A percentile compares a stretch with the other conserved stretches of the same genome.
Evolutionary conservation across 2,888 invertebrate genomes (phyloP).

Genomic region (Rhogogaster chlorosoma): DNA sequence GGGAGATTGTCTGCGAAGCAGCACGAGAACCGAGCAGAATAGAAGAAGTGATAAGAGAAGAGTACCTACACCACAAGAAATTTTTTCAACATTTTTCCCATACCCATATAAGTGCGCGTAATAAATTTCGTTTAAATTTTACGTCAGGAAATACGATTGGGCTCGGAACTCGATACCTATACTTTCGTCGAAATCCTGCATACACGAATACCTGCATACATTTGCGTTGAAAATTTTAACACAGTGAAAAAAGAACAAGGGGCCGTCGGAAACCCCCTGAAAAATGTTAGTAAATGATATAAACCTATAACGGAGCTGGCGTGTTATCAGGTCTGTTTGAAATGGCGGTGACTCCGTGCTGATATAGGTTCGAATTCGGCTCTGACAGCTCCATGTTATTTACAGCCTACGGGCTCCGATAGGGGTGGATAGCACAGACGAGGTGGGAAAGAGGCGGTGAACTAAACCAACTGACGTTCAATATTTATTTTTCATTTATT

Average conservation of each 20-base stretch:
- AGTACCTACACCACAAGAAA: not conserved
- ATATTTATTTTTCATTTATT: slow-evolving; percentile 54
- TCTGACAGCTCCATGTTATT: slow-evolving; percentile 53
- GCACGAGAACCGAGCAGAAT: not conserved
- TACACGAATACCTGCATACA: not conserved
- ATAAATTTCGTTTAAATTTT: slow-evolving; percentile 2
- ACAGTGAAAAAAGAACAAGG: slow-evolving; percentile 16
- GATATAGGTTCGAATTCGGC: slow-evolving; percentile 54
- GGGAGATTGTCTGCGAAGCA: not conserved
- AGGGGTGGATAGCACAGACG: slow-evolving; percentile 36
- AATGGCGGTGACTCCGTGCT: slow-evolving; percentile 52
- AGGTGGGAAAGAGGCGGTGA: slow-evolving; percentile 26
- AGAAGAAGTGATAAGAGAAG: not conserved
- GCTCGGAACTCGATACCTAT: not conserved
- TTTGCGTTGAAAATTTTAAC: not conserved
- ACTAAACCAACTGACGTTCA: slow-evolving; percentile 52
- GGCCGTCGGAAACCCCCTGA: slow-evolving; percentile 29
- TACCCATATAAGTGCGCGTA: no score
- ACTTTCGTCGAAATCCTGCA: not conserved
- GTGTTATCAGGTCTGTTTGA: slow-evolving; percentile 50
- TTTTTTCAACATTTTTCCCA: not conserved
- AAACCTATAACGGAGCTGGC: slow-evolving; percentile 47
- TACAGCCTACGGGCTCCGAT: slow-evolving; percentile 52
- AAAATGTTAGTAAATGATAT: slow-evolving; percentile 48
- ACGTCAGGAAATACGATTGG: not conserved